These are phyloP conservation scores for Pseudomyrmex flavicornis DNA, from an alignment of 1,140 invertebrate genomes.

Conservation along the genomic window DNA sequence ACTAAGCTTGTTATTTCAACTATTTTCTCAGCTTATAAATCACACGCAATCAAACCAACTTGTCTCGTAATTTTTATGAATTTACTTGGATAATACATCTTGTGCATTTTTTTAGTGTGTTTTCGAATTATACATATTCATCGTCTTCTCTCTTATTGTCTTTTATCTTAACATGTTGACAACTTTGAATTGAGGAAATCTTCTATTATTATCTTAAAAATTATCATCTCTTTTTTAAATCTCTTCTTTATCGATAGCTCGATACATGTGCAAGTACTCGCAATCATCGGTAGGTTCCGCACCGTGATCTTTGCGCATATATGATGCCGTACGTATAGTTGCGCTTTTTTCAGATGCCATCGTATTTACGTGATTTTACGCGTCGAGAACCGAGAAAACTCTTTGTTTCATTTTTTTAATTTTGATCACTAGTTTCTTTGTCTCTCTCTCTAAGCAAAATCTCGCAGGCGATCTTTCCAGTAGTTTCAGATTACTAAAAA, in stretches of 20 bases:
- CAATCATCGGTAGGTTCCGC: constrained; percentile 43
- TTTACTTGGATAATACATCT: no score
- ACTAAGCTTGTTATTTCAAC: no score
- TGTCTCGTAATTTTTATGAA: no score
- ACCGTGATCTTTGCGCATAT: background rate
- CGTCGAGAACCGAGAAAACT: background rate
- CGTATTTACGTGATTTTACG: background rate
- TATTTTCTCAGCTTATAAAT: no score
- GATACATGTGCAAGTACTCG: constrained; percentile 2
- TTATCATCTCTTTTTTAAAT: constrained; percentile 16
- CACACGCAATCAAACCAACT: no score
- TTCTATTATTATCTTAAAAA: no score
- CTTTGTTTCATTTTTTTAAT: background rate
- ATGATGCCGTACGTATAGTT: no score
- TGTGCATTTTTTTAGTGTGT: no score
- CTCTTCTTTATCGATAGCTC: constrained; percentile 29
- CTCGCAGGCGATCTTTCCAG: constrained; percentile 64
- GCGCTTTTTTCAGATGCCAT: background rate
- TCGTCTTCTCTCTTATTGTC: no score
- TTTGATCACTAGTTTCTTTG: background rate
- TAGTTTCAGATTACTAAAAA: constrained; percentile 80
- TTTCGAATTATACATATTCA: no score
- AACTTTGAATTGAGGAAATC: no score
- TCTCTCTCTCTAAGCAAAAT: background rate
- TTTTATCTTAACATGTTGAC: no score